Evolutionary conservation across 1,140 invertebrate genomes (phyloP), one percentile per base, ranked within the genome.

Genomic region (Daktulosphaira vitifoliae): DNA sequence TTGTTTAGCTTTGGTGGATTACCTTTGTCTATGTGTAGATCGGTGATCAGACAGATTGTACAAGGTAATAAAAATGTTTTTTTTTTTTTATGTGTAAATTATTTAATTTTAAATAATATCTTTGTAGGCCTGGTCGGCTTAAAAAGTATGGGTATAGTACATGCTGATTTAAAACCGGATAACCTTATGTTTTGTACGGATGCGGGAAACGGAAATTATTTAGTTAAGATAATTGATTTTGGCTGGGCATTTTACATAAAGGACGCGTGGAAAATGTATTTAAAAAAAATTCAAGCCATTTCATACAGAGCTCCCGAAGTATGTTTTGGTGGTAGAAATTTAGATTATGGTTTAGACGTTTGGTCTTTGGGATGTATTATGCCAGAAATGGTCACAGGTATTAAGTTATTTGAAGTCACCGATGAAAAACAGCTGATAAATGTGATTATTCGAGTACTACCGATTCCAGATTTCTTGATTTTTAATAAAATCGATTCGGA

Each of bases 21-120:
- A n/a, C 37, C 52, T 2, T 20, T 54, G 7, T 9, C 13, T 13
- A 9, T 39, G 5, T 54, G 52, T 15, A 20, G 52, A 8, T 7
- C 20, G 13, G 38, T 54, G 9, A 33, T 54, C 52, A 54, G 52
- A n/a, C 52, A 54, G 15, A 54, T 54, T 9, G 52, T 18, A 54
- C 52, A 54, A 54, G 52, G 52, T 54, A 39, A 16, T 6, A 33
- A 33, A 5, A 6, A 33, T 11, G 29, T 5, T 11, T 33, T 33
- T 11, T 6, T 11, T 33, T 33, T 5, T 5, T 33, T 33, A 33
- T 33, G 29, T 33, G 29, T 11, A 11, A n/a, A n/a, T n/a, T 33
- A 5, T 33, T 33, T 33, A 33, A 33, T 33, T 11, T 33, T 33
- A 11, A 33, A 33, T 11, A 33, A 22, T 48, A 20, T 22, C 16